Evolutionary conservation across 2,113 vertebrate genomes (phyloP).

Genomic region (Sorex fumeus): DNA sequence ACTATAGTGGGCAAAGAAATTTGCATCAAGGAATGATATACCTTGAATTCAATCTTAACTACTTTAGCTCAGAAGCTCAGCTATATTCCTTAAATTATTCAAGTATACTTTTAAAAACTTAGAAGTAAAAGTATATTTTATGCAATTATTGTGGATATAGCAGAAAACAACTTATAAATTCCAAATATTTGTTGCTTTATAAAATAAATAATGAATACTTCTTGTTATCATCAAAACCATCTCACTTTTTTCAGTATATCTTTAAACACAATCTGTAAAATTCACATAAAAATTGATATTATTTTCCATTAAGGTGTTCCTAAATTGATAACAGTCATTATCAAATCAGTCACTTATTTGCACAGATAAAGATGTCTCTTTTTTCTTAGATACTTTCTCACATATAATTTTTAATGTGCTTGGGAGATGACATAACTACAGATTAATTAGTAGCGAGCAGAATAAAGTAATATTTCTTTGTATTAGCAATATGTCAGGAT

Average conservation of each 20-base stretch:
- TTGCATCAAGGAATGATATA: background rate
- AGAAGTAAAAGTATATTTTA: background rate
- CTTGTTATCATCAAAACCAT: background rate
- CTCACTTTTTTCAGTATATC: background rate
- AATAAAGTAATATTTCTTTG: conserved; percentile 75
- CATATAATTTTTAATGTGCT: conserved; percentile 79
- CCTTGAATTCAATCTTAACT: background rate
- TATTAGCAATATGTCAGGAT: conserved; percentile 76
- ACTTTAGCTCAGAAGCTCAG: background rate
- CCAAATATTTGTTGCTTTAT: background rate
- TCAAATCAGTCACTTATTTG: conserved; percentile 39
- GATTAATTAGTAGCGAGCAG: conserved; percentile 85
- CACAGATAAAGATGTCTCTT: conserved; percentile 68
- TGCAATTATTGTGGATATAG: background rate
- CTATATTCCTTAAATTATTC: background rate
- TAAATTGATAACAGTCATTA: conserved; percentile 61
- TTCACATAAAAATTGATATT: conserved; percentile 14
- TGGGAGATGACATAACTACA: conserved; percentile 81
- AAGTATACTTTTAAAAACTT: background rate
- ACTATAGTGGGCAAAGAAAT: background rate
- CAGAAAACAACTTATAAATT: background rate
- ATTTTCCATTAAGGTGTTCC: conserved; percentile 26
- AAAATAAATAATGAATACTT: background rate
- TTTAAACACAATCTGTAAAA: conserved; percentile 20
- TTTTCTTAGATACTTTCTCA: conserved; percentile 68